Conservation (phyloP, 2,888 invertebrate genomes). For the Spatulosminthurus flaviceps region DNA sequence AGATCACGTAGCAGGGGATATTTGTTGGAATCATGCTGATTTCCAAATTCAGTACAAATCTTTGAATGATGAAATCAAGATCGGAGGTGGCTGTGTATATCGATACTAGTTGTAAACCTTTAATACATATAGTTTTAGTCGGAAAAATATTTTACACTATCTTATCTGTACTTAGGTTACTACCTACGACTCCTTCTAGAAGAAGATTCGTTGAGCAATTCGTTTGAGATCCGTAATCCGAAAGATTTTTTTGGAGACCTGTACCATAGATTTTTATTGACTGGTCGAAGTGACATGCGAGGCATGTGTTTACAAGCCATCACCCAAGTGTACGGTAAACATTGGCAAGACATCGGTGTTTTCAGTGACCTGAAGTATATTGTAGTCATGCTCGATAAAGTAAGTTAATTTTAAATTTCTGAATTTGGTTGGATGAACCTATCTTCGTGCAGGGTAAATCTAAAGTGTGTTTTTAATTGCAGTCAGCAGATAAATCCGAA, state of each 20-base stretch:
- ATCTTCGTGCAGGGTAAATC: background rate
- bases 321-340: constrained; percentile 96
- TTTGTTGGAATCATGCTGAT: constrained; percentile 98
- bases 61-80: constrained; percentile 94
- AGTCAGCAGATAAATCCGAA: constrained; percentile 88
- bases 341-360: constrained; percentile 94
- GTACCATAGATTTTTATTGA: constrained; percentile 95
- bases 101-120: too few species aligned
- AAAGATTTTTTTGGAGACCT: constrained; percentile 96
- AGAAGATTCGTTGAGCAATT: constrained; percentile 79
- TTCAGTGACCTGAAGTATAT: constrained; percentile 98
- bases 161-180: constrained; percentile 72
- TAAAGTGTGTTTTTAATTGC: constrained; percentile 65
- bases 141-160: background rate
- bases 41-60: constrained; percentile 95
- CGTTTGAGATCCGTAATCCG: constrained; percentile 60
- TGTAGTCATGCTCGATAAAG: constrained; percentile 92
- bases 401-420: constrained; percentile 66
- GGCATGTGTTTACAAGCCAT: constrained; percentile 98
- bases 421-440: too few species aligned
- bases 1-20: constrained; percentile 79
- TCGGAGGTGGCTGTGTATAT: constrained; percentile 75
- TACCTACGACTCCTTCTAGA: constrained; percentile 93
- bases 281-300: constrained; percentile 90
- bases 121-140: too few species aligned